These are phyloP conservation scores for Agraylea sexmaculata DNA, from an alignment of 1,140 invertebrate species.

Conservation along the genomic window DNA sequence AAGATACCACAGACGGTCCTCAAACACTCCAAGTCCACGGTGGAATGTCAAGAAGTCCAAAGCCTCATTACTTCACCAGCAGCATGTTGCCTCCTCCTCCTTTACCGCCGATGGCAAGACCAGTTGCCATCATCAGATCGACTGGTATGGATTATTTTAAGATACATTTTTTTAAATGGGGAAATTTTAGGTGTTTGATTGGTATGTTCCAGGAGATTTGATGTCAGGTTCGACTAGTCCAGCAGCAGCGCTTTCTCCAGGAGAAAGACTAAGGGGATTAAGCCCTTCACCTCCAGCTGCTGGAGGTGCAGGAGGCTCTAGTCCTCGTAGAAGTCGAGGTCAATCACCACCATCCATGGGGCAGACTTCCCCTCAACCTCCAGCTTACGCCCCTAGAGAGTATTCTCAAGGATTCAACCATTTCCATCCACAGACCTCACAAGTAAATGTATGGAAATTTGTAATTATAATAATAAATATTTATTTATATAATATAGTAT, in stretches of 20 bases:
- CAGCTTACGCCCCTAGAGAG: conserved; percentile 47
- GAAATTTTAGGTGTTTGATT: too few relatives aligned
- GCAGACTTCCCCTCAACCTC: conserved; percentile 31
- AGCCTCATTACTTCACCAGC: conserved; percentile 78
- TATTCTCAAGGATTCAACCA: conserved; percentile 67
- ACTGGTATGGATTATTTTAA: conserved; percentile 51
- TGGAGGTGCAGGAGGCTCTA: conserved; percentile 33
- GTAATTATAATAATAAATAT: not conserved
- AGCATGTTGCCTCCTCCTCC: conserved; percentile 90
- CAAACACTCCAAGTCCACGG: conserved; percentile 52
- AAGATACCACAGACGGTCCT: conserved; percentile 69
- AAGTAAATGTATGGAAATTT: conserved; percentile 47
- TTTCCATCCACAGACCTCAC: conserved; percentile 80
- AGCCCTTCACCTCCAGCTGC: conserved; percentile 35
- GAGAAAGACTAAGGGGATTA: conserved; percentile 35
- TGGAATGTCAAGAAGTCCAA: conserved; percentile 42
- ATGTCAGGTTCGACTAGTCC: conserved; percentile 25
- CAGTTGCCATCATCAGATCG: conserved; percentile 87
- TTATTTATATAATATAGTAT: not conserved
- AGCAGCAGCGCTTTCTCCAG: conserved; percentile 21
- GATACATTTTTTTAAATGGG: too few relatives aligned
- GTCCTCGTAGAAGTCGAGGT: conserved; percentile 17
- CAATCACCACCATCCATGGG: conserved; percentile 10
- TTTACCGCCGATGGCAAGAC: conserved; percentile 89
- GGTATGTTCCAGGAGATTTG: conserved; percentile 21